These are phyloP conservation scores for Philotrypesis tridentata DNA, from an alignment of 1,140 invertebrate genomes.

Conservation along the genomic window DNA sequence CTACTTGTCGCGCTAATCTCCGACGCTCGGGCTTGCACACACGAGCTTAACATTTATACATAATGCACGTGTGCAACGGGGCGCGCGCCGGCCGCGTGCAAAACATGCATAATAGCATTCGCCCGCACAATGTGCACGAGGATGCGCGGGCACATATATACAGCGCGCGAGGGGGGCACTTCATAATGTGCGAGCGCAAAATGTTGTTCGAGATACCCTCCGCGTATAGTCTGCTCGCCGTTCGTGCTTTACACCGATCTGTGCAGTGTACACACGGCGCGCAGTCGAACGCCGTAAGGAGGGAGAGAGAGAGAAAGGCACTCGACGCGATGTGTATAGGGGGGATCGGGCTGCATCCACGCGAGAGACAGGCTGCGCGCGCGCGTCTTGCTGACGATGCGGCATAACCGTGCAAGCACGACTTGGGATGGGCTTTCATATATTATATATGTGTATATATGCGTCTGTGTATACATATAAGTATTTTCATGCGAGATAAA, in stretches of 20 bases:
- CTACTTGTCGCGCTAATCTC: slow-evolving; percentile 43
- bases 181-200: slow-evolving; percentile 31
- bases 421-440: too few species aligned
- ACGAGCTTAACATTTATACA: slow-evolving; percentile 40
- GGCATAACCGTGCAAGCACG: too few species aligned
- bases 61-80: slow-evolving; percentile 9
- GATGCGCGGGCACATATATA: too few species aligned
- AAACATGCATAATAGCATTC: slow-evolving; percentile 34
- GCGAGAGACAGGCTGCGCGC: too few species aligned
- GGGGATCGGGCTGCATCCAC: too few species aligned
- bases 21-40: background rate
- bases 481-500: too few species aligned
- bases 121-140: slow-evolving; percentile 18
- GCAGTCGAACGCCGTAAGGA: background rate
- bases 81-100: background rate
- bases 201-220: slow-evolving; percentile 20
- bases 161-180: too few species aligned
- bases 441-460: too few species aligned
- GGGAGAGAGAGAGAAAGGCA: background rate
- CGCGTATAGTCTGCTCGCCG: background rate
- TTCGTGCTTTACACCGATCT: background rate
- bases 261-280: too few species aligned
- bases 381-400: too few species aligned
- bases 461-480: too few species aligned
- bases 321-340: too few species aligned